A percentile compares a stretch with the other conserved stretches of the same genome.
Conservation (phyloP, 2,797 vertebrate genomes). For the Loriculus beryllinus region DNA sequence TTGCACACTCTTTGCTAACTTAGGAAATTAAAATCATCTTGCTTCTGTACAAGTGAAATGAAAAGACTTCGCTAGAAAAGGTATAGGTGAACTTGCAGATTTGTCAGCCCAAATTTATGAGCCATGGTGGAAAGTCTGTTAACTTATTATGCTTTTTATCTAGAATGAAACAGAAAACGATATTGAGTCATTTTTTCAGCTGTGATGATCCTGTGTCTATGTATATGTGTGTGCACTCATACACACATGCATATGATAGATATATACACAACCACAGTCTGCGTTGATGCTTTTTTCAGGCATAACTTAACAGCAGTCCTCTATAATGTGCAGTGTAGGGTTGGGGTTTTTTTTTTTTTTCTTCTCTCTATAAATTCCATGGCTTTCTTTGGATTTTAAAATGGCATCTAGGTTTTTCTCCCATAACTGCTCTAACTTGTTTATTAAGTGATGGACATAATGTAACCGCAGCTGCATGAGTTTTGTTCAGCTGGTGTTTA, state of each 20-base stretch:
- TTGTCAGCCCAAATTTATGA: background rate
- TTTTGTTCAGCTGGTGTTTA: background rate
- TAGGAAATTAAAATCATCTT: background rate
- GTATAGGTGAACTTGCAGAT: background rate
- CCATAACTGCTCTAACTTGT: background rate
- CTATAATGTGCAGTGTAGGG: background rate
- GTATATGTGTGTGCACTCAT: background rate
- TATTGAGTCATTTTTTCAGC: background rate
- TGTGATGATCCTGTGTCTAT: background rate
- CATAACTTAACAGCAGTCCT: background rate
- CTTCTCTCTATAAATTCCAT: background rate
- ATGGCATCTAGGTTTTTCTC: background rate
- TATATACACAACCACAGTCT: background rate
- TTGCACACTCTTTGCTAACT: background rate
- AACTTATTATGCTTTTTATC: background rate
- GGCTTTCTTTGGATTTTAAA: background rate
- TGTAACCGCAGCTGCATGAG: background rate
- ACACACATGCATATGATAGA: background rate
- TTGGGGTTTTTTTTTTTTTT: background rate
- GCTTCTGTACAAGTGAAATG: background rate
- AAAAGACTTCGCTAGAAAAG: background rate
- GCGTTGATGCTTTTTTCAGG: background rate
- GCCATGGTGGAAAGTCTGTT: background rate
- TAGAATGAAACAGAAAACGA: background rate
- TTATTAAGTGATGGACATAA: background rate